Evolutionary conservation across 2,113 vertebrate species (phyloP).

Genomic region (Actenoides hombroni): DNA sequence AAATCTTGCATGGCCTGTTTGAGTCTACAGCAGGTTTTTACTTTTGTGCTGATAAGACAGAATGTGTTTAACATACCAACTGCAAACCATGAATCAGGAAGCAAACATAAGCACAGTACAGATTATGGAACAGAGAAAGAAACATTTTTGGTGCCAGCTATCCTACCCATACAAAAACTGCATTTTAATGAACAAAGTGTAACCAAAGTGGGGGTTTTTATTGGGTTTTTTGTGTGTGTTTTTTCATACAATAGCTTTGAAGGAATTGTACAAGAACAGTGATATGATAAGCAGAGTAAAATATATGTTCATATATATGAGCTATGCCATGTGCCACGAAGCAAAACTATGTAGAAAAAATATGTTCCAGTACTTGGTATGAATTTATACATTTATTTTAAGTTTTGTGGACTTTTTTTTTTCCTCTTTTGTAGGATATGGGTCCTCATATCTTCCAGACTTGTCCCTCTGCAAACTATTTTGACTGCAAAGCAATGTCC

Average conservation of each 20-base stretch:
- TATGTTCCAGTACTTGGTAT: background rate
- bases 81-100: background rate
- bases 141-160: background rate
- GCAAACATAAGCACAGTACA: background rate
- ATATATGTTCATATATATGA: background rate
- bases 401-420: background rate
- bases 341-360: background rate
- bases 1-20: background rate
- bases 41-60: background rate
- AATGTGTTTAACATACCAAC: background rate
- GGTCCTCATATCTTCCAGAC: conserved; percentile 99
- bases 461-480: conserved; percentile 97
- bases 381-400: background rate
- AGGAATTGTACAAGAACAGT: background rate
- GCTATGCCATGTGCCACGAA: background rate
- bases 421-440: conserved; percentile 83
- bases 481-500: conserved; percentile 98
- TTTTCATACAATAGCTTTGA: background rate
- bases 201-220: background rate
- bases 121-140: background rate
- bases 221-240: background rate
- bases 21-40: background rate
- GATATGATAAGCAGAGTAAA: background rate
- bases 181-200: background rate
- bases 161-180: background rate